A percentile compares a stretch with the other conserved stretches of the same genome.
phyloP scores from a whole-genome alignment of 1,140 invertebrate genomes.

The Anoplophora glabripennis region DNA sequence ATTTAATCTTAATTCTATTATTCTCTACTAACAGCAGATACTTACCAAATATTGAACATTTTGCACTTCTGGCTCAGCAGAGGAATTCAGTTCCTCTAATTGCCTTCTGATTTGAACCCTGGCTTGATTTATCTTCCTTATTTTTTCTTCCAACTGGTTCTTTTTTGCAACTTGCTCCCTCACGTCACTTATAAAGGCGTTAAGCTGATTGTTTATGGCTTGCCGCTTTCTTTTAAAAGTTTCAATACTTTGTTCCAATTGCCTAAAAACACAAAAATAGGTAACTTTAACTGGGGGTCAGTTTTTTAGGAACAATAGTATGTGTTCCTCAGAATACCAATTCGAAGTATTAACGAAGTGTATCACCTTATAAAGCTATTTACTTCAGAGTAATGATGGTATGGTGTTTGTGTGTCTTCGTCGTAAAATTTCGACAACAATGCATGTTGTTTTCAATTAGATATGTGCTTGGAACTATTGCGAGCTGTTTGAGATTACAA shows the following conservation, averaged over 20 bases:
- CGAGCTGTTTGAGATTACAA: too few relatives aligned
- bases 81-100: conserved; percentile 29
- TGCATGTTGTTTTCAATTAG: too few relatives aligned
- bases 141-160: conserved; percentile 32
- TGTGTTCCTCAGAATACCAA: too few relatives aligned
- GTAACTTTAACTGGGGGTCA: not conserved
- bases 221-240: conserved; percentile 21
- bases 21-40: not conserved
- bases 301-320: too few relatives aligned
- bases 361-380: too few relatives aligned
- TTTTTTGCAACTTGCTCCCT: conserved; percentile 11
- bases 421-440: too few relatives aligned
- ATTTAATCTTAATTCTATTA: not conserved
- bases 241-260: conserved; percentile 28
- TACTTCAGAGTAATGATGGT: too few relatives aligned
- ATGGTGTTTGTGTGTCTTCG: too few relatives aligned
- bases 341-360: too few relatives aligned
- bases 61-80: conserved; percentile 47
- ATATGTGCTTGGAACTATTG: too few relatives aligned
- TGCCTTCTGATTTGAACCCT: conserved; percentile 25
- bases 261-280: conserved; percentile 13
- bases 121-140: conserved; percentile 25
- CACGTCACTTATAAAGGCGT: conserved; percentile 21
- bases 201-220: conserved; percentile 22
- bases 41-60: conserved; percentile 51